phyloP scores from a whole-genome alignment of 2,113 vertebrate genomes.

The Lepus europaeus region DNA sequence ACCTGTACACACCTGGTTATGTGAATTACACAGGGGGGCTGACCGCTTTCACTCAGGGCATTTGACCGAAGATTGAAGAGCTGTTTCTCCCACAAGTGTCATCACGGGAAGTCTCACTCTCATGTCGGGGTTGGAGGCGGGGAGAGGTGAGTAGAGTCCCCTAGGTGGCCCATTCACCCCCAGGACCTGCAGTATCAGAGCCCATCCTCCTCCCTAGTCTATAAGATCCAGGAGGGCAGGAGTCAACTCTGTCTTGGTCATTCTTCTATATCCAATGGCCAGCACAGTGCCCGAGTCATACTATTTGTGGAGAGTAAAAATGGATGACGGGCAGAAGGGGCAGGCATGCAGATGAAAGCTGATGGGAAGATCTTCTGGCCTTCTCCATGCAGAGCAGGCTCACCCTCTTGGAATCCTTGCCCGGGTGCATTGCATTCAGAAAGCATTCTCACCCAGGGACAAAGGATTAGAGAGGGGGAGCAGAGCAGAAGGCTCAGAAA shows the following conservation, averaged over 20 bases:
- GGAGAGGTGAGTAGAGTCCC: background rate
- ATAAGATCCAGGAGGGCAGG: conserved; percentile 14
- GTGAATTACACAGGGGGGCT: conserved; percentile 3
- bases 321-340: background rate
- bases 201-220: background rate
- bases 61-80: background rate
- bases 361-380: background rate
- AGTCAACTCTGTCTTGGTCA: background rate
- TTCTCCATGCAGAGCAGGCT: conserved; percentile 33
- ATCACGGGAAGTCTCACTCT: background rate
- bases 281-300: background rate
- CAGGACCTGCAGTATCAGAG: background rate
- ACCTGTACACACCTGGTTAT: background rate
- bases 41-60: background rate
- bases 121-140: background rate
- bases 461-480: conserved; percentile 53
- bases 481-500: background rate
- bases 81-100: background rate
- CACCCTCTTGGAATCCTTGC: conserved; percentile 43
- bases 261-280: background rate
- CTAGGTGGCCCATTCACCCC: background rate
- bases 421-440: conserved; percentile 55
- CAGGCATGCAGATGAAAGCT: background rate
- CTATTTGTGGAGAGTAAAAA: conserved; percentile 19
- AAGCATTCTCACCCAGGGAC: conserved; percentile 48